Base-by-base conservation (phyloP, 2,888 invertebrate species). In the Coelogynopora nodosa region DNA sequence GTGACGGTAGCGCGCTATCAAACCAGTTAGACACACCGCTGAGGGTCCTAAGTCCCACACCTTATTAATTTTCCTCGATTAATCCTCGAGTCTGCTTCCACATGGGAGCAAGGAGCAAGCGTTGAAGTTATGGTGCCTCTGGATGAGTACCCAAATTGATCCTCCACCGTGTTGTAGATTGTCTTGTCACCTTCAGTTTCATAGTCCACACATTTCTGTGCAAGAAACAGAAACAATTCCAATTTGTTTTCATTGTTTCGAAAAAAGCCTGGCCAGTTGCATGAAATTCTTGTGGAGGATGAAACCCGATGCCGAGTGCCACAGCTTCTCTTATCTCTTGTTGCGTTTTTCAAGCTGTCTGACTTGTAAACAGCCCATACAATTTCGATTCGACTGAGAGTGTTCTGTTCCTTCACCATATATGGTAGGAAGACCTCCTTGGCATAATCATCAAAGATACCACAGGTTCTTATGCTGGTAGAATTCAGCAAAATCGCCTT, bases 181-280 rank as follows among this genome's bases (percentile, higher is more conserved):
- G 23, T 28, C 84, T 84, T 84, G 84, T 31, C 84, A 84, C 10
- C 84, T 49, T 86, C 86, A 74, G 74, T 74, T 74, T 74, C 74
- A 74, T 74, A 74, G 23, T 23, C 74, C 74, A 74, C 74, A 74
- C 74, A 74, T 74, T 74, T 74, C 84, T 67, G 85, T 86, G 86
- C 31, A 30, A 86, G 86, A 86, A 86, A 30, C 86, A 23, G 30
- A 31, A 86, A 86, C 26, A 86, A 31, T 31, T 86, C 30, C 13
- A 27, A 26, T 67, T 86, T 86, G 86, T 86, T 86, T 86, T 86
- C n/a, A 86, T 86, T 85, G 28, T 86, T 85, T 86, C 86, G 86
- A 86, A 86, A 86, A 85, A 86, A 87, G 49, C 31, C 86, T 85
- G 86, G 23, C 86, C 86, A 86, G 31, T 86, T 86, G 5, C 31